Evolutionary conservation across 2,888 invertebrate genomes (phyloP).

Genomic region (Pterobdella sp.): DNA sequence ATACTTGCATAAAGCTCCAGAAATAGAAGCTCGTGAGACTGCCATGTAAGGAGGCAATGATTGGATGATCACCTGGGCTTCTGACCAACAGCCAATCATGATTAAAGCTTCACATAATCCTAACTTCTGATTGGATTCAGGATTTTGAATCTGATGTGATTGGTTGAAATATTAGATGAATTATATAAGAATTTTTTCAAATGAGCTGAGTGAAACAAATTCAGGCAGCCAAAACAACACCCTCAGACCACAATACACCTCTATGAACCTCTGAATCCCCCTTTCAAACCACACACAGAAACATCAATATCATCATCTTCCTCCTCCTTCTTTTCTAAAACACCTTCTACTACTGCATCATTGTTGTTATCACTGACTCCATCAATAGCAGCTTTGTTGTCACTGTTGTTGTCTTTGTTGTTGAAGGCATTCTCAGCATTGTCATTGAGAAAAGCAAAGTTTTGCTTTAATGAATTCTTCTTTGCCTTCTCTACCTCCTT

Average conservation of each 20-base stretch:
- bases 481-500: constrained; percentile 64
- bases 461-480: constrained; percentile 72
- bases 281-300: not conserved
- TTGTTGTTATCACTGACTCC: not conserved
- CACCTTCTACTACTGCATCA: constrained; percentile 37
- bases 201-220: not conserved
- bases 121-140: constrained; percentile 73
- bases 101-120: constrained; percentile 81
- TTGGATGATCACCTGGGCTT: constrained; percentile 70
- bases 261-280: not conserved
- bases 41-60: constrained; percentile 70
- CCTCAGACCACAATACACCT: not conserved
- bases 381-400: constrained; percentile 16
- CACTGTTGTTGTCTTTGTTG: not conserved
- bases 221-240: not conserved
- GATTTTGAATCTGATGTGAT: not conserved
- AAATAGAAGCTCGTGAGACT: constrained; percentile 69
- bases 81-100: constrained; percentile 80
- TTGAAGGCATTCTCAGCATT: not conserved
- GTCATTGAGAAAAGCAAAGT: constrained; percentile 40
- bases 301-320: constrained; percentile 40
- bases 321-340: constrained; percentile 38
- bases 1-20: constrained; percentile 63
- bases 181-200: not conserved
- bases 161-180: not conserved